Evolutionary conservation across 2,113 vertebrate genomes (phyloP).

Genomic region (Stercorarius parasiticus): DNA sequence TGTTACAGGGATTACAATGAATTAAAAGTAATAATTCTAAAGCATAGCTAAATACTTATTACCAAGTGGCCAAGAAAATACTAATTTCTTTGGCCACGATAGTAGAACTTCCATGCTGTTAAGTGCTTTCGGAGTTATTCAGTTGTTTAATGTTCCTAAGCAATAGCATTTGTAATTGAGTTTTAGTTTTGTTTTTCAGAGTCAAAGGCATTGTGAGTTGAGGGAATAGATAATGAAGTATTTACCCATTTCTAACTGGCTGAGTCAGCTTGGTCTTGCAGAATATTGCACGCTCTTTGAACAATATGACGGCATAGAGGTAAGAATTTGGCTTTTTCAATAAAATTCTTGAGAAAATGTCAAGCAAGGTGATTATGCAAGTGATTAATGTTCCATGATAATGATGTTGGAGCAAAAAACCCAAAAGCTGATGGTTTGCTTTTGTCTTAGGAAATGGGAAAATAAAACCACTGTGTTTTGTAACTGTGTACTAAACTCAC

Average conservation of each 20-base stretch:
- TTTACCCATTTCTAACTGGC: conserved; percentile 77
- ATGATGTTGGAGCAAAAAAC: neutral
- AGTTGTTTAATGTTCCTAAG: neutral
- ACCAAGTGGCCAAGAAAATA: neutral
- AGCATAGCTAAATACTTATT: neutral
- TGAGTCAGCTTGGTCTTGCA: conserved; percentile 78
- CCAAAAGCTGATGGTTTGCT: neutral
- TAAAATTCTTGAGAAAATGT: neutral
- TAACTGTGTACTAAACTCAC: neutral
- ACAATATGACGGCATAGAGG: conserved; percentile 79
- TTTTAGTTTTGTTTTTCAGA: neutral
- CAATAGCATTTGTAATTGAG: neutral
- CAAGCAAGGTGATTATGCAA: neutral
- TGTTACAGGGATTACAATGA: neutral
- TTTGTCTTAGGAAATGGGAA: neutral
- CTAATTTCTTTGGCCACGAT: neutral
- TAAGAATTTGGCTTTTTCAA: conserved; percentile 50
- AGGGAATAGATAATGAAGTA: conserved; percentile 73
- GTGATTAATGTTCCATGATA: neutral
- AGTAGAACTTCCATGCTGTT: neutral
- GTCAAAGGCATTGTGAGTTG: neutral
- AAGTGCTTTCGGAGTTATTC: neutral
- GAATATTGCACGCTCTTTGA: conserved; percentile 76
- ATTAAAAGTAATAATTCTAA: neutral
- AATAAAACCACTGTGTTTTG: neutral